Evolutionary conservation across 2,888 invertebrate species (phyloP).

Genomic region (Callyntrura sp.): DNA sequence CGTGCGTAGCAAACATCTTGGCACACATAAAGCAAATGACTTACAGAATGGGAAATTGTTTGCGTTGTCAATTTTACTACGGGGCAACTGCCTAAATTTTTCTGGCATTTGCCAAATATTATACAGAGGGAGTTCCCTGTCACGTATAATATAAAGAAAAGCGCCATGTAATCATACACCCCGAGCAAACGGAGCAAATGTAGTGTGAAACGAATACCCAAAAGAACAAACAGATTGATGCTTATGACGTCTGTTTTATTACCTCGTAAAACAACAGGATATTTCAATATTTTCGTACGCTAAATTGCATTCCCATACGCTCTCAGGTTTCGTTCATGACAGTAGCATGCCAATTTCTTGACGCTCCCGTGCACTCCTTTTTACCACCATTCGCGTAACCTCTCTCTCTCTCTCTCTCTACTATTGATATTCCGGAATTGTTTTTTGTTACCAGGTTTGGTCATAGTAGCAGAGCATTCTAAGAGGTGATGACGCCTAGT

Average conservation of each 20-base stretch:
- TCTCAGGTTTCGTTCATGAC: neutral
- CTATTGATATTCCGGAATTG: neutral
- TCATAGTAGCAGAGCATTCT: neutral
- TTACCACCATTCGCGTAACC: neutral
- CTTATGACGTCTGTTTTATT: slow-evolving; percentile 43
- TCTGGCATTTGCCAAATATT: neutral
- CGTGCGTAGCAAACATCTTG: slow-evolving; percentile 18
- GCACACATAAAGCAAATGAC: slow-evolving; percentile 24
- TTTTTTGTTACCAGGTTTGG: neutral
- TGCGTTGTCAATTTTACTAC: slow-evolving; percentile 12
- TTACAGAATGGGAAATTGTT: slow-evolving; percentile 19
- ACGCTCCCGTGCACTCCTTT: neutral
- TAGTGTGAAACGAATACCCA: neutral
- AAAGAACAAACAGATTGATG: slow-evolving; percentile 28
- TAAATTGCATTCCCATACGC: slow-evolving; percentile 36
- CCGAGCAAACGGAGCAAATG: neutral
- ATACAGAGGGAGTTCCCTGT: neutral
- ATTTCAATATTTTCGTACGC: slow-evolving; percentile 36
- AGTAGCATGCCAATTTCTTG: slow-evolving; percentile 5
- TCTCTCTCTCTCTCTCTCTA: neutral
- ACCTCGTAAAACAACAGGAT: slow-evolving; percentile 44
- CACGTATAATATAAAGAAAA: neutral
- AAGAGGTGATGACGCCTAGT: neutral
- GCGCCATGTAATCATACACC: neutral
- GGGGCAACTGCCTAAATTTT: neutral